Percentiles rank a stretch among this genome's conserved stretches.
phyloP scores from a whole-genome alignment of 1,140 invertebrate species.

The Zaprionus taronus region DNA sequence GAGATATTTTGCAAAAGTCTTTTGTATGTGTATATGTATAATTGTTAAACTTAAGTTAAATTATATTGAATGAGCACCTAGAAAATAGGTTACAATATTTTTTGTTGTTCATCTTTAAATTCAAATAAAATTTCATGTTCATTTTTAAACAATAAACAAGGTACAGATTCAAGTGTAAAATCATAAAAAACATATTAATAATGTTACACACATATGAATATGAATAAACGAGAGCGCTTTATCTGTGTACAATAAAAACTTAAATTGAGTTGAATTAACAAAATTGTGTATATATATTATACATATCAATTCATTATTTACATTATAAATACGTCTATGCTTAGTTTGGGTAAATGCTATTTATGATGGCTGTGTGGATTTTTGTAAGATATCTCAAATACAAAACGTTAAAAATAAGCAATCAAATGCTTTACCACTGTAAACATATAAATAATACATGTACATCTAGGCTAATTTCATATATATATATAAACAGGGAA shows the following conservation, averaged over 20 bases:
- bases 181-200: no score
- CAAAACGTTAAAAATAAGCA: neutral
- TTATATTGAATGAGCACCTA: neutral
- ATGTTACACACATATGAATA: no score
- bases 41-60: neutral
- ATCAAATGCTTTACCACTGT: neutral
- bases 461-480: no score
- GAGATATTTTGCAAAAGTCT: neutral
- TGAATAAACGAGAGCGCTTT: neutral
- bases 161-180: neutral
- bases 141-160: neutral
- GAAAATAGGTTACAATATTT: neutral
- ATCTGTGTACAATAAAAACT: neutral
- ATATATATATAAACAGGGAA: neutral
- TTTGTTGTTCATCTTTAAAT: neutral
- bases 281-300: constrained; percentile 1
- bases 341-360: neutral
- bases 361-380: neutral
- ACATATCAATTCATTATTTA: constrained; percentile 11
- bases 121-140: neutral
- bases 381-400: neutral
- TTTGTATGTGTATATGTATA: neutral
- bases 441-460: constrained; percentile 10
- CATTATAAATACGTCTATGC: constrained; percentile 4
- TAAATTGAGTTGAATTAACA: neutral